Conservation (phyloP, 2,113 vertebrate genomes). For the Gymnobelideus leadbeateri region DNA sequence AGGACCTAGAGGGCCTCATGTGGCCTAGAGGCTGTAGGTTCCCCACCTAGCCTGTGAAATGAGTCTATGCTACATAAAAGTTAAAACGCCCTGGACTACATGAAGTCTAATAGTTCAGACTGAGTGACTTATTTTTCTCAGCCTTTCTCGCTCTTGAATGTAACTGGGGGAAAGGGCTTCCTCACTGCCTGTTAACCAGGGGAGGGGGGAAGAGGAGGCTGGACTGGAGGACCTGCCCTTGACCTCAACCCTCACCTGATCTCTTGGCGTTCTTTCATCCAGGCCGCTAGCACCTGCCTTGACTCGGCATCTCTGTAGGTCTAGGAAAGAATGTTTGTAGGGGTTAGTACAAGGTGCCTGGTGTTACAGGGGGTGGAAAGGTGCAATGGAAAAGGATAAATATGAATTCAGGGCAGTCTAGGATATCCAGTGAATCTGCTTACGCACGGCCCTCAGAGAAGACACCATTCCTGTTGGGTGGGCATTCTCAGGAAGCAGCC, state of each 20-base stretch:
- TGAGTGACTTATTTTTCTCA: neutral
- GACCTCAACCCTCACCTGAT: conserved; percentile 82
- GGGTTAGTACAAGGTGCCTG: neutral
- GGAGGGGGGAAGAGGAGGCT: neutral
- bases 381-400: neutral
- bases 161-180: too few relatives aligned
- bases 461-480: neutral
- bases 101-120: neutral
- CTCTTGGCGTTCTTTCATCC: conserved; percentile 89
- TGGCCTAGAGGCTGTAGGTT: too few relatives aligned
- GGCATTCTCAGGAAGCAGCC: neutral
- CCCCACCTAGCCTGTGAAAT: neutral
- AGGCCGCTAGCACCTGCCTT: conserved; percentile 85
- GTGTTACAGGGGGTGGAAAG: too few relatives aligned
- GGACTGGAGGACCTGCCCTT: neutral
- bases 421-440: neutral
- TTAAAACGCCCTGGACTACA: neutral
- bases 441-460: neutral
- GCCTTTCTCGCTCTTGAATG: neutral
- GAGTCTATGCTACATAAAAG: neutral
- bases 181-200: too few relatives aligned
- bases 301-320: conserved; percentile 88
- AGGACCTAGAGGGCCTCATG: too few relatives aligned
- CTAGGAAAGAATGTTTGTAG: conserved; percentile 69
- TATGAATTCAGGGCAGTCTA: neutral